A percentile compares a stretch with the other conserved stretches of the same genome.
Conservation (phyloP, 2,888 invertebrate species). For the Carabus problematicus region DNA sequence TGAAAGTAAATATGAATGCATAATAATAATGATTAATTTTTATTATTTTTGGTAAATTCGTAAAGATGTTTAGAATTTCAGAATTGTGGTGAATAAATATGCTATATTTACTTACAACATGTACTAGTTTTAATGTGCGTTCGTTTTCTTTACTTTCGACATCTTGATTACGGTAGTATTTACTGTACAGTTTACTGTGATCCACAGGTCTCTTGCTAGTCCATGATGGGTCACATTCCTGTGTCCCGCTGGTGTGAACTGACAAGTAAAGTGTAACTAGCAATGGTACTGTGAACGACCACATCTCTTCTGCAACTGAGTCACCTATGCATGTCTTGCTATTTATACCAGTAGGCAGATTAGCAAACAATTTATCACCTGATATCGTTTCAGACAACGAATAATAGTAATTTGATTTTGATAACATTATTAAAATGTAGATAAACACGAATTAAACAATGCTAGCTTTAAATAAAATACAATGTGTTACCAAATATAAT, state of each 20-base stretch:
- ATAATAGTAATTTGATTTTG: too few species aligned
- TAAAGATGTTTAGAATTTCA: not conserved
- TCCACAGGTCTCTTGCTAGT: not conserved
- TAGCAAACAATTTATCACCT: too few species aligned
- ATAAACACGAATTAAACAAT: too few species aligned
- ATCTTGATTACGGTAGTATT: not conserved
- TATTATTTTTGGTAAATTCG: too few species aligned
- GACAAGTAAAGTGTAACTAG: not conserved
- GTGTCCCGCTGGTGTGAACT: not conserved
- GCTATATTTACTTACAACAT: conserved; percentile 11
- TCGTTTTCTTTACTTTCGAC: not conserved
- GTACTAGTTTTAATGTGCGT: conserved; percentile 22
- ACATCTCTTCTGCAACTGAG: not conserved
- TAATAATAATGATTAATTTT: too few species aligned
- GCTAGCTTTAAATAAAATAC: too few species aligned
- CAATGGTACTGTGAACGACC: conserved; percentile 1
- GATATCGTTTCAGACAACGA: too few species aligned
- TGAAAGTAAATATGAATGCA: too few species aligned
- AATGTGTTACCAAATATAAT: too few species aligned
- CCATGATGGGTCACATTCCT: conserved; percentile 28
- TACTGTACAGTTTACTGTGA: conserved; percentile 2
- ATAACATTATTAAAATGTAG: too few species aligned
- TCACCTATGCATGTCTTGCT: conserved; percentile 4
- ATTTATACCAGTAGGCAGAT: not conserved
- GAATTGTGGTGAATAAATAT: not conserved